A percentile compares a stretch with the other conserved stretches of the same genome.
Evolutionary conservation across 2,888 invertebrate genomes (phyloP).

Genomic region (Eupithecia vulgata): DNA sequence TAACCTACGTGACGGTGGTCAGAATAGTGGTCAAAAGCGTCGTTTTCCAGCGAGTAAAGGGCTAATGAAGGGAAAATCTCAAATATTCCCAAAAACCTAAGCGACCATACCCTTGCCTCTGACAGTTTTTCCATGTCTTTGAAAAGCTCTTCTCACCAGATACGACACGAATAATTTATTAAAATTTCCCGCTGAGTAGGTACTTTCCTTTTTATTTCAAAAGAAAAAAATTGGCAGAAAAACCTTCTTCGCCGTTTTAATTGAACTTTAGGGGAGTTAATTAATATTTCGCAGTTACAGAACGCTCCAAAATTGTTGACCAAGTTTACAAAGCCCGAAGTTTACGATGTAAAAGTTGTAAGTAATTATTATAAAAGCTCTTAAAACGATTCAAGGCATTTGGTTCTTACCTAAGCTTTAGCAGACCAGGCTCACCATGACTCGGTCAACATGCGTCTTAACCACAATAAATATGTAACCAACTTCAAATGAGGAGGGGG

Average conservation of each 20-base stretch:
- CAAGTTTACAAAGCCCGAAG: conserved; percentile 21
- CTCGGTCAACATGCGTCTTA: not conserved
- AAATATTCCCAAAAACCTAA: not conserved
- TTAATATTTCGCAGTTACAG: conserved; percentile 32
- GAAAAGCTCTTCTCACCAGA: conserved; percentile 29
- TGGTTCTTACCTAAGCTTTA: not conserved
- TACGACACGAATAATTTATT: conserved; percentile 42
- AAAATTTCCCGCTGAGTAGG: conserved; percentile 30
- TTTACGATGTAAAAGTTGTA: conserved; percentile 16
- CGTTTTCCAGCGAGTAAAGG: not conserved
- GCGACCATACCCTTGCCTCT: conserved; percentile 25
- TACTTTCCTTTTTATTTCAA: conserved; percentile 34
- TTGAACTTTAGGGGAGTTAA: conserved; percentile 34
- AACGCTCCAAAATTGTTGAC: conserved; percentile 16
- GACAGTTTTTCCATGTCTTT: conserved; percentile 45
- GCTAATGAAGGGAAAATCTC: not conserved
- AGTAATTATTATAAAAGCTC: not conserved
- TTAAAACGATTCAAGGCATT: not conserved
- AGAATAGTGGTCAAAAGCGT: not conserved
- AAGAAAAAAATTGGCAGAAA: conserved; percentile 28
- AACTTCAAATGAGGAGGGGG: not conserved
- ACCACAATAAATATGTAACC: not conserved
- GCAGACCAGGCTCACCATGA: not conserved
- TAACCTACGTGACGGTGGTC: not conserved
- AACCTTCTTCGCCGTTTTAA: conserved; percentile 37